These are phyloP conservation scores for Phlogophora meticulosa DNA, from an alignment of 2,888 invertebrate genomes.

Conservation along the genomic window DNA sequence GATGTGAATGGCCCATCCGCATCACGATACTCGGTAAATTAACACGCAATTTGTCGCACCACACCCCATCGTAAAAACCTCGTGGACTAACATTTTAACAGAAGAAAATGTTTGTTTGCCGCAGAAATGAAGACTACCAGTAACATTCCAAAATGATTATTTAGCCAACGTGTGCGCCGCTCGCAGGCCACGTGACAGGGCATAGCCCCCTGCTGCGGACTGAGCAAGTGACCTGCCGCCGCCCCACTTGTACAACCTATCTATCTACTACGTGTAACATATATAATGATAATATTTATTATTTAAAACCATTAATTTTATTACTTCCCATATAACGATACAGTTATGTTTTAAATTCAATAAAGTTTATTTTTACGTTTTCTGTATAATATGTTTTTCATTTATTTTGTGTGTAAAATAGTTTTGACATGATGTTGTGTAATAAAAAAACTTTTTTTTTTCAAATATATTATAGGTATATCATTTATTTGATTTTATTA, in stretches of 20 bases:
- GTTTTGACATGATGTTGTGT: conserved; percentile 55
- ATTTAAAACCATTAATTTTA: conserved; percentile 71
- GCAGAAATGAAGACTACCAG: conserved; percentile 89
- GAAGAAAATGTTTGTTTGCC: conserved; percentile 86
- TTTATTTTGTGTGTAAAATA: conserved; percentile 71
- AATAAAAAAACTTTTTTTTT: conserved; percentile 56
- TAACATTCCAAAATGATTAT: conserved; percentile 90
- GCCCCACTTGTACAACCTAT: conserved; percentile 65
- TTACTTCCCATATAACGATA: conserved; percentile 78
- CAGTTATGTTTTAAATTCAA: conserved; percentile 86
- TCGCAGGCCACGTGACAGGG: conserved; percentile 67
- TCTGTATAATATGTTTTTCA: conserved; percentile 83
- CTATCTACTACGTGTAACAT: conserved; percentile 62
- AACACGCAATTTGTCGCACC: conserved; percentile 58
- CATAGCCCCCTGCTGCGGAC: conserved; percentile 64
- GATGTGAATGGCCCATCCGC: conserved; percentile 61
- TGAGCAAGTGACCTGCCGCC: conserved; percentile 62
- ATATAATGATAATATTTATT: conserved; percentile 81
- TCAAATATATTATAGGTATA: conserved; percentile 61
- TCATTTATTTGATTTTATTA: conserved; percentile 56
- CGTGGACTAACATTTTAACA: conserved; percentile 82
- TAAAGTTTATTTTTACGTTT: conserved; percentile 90
- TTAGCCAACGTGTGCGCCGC: conserved; percentile 73
- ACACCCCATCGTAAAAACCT: conserved; percentile 55
- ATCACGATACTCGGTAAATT: conserved; percentile 52